Evolutionary conservation across 2,888 invertebrate genomes (phyloP), one percentile per base, ranked within the genome.

Genomic region (Pollenia amentaria): DNA sequence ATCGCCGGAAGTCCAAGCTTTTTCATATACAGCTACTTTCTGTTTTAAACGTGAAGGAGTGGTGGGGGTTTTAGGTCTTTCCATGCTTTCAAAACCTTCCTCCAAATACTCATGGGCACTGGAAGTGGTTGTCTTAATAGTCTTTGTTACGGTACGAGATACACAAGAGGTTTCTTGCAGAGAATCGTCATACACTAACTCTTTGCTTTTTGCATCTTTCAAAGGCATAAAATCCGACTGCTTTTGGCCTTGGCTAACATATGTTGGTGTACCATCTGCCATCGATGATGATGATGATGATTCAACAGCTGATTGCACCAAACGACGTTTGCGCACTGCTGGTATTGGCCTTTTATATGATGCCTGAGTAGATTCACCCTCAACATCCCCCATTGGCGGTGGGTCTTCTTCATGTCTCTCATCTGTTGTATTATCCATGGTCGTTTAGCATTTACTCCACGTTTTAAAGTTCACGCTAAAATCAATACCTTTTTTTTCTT

Each of bases 1-100:
- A 60, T 89, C 84, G 60, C 91, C 89, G 38, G 95, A 95, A 86
- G 95, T 94, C 96, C 96, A 97, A 88, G 97, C 95, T 94, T 96
- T 96, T 93, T 97, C 97, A 93, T 96, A 97, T 92, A 97, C 96
- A 89, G 95, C 95, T 89, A 97, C 97, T 90, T 96, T 95, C 91
- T 97, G 96, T 88, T 95, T 95, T 86, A 97, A 94, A 89, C 95
- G 94, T 83, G 93, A 93, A 91, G 90, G 87, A n/a, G 90, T 89
- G 14, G 64, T 87, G 0, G 89, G 89, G 29, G 89, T 87, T 4
- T 76, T 84, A 14, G 88, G 88, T 46, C 88, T 87, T 75, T 38
- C 75, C 60, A 77, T 83, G 60, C 69, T 76, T n/a, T 87, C 91
- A 89, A 80, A 88, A 18, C 87, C 88, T 38, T 88, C 91, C 89